Evolutionary conservation across 53 echinoderm and acorn worm genomes (phyloP).

Genomic region (Holothuria scabra): DNA sequence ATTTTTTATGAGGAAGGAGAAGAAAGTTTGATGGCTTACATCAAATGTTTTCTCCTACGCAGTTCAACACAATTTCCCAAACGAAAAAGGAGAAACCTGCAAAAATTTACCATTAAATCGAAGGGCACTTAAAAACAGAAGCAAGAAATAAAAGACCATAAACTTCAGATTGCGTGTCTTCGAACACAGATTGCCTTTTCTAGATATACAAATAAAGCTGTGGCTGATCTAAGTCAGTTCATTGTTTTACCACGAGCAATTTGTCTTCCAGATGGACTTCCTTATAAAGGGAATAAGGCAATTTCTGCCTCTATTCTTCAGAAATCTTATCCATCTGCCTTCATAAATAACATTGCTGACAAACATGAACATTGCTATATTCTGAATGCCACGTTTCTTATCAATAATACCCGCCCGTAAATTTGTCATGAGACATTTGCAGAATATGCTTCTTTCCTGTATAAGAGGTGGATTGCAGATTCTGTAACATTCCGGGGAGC

Average conservation of each 20-base stretch:
- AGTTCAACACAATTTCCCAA: no score
- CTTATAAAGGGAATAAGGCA: slow-evolving; percentile 22
- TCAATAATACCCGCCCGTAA: slow-evolving; percentile 8
- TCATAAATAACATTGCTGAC: neutral
- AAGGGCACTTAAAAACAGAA: slow-evolving; percentile 23
- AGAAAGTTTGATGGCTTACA: no score
- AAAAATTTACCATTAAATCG: slow-evolving; percentile 2
- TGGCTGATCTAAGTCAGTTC: no score
- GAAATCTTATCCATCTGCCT: slow-evolving; percentile 2
- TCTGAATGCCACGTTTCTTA: slow-evolving; percentile 40
- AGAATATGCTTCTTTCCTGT: slow-evolving; percentile 27
- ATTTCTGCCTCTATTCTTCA: no score
- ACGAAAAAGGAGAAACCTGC: no score
- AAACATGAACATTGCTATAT: neutral
- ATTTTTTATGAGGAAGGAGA: no score
- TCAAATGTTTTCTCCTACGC: no score
- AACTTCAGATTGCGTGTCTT: slow-evolving; percentile 32
- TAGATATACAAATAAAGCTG: neutral
- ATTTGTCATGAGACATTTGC: slow-evolving; percentile 28
- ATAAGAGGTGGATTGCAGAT: slow-evolving; percentile 6
- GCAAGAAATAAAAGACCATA: slow-evolving; percentile 51
- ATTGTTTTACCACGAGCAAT: slow-evolving; percentile 41
- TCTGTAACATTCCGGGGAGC: neutral
- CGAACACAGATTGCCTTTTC: slow-evolving; percentile 24
- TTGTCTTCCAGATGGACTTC: slow-evolving; percentile 8